Conservation (phyloP, 1,140 invertebrate species). For the Plutomurus gul region DNA sequence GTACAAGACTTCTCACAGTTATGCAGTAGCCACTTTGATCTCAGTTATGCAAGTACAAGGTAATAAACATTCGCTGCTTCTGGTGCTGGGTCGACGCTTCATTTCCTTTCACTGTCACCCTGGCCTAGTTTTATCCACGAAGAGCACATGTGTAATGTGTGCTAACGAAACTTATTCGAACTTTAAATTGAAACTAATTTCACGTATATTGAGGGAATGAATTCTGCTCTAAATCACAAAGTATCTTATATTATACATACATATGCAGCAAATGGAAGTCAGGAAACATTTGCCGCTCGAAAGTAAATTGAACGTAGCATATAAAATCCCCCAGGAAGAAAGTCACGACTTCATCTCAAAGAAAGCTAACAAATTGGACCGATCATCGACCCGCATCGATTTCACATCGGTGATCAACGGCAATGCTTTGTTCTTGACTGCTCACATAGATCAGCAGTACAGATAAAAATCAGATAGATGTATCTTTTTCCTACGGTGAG, state of each 20-base stretch:
- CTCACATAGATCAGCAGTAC: not conserved
- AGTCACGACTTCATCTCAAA: not conserved
- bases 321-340: not conserved
- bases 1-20: no score
- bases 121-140: no score
- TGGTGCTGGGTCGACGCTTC: no score
- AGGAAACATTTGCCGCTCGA: not conserved
- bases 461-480: conserved; percentile 11
- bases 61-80: not conserved
- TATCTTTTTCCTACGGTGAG: no score
- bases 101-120: no score
- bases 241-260: no score
- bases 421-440: conserved; percentile 14
- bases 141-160: no score
- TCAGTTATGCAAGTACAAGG: not conserved
- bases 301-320: not conserved
- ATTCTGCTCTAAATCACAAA: not conserved
- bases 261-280: no score
- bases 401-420: conserved; percentile 17
- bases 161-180: not conserved
- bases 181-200: conserved; percentile 10
- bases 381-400: conserved; percentile 18
- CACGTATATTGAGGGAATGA: not conserved
- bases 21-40: not conserved
- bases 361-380: conserved; percentile 11